Conservation (phyloP, 2,113 vertebrate species). For the Phodopus roborovskii region DNA sequence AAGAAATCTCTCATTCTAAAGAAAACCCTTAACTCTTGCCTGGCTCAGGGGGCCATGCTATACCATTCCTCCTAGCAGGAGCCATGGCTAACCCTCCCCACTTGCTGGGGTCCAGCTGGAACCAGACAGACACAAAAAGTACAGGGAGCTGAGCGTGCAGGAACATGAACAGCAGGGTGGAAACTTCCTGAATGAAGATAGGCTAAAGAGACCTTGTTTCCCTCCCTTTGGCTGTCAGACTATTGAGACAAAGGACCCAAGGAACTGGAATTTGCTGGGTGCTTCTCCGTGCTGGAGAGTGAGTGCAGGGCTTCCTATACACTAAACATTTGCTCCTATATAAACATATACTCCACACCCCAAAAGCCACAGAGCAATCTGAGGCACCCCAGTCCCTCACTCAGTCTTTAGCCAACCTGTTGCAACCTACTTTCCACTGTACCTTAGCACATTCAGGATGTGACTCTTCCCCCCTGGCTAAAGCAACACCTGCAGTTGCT, state of each 20-base stretch:
- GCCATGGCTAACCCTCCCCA: not conserved
- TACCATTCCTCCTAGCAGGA: not conserved
- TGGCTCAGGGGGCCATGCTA: not conserved
- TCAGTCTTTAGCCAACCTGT: not conserved
- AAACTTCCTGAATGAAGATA: not conserved
- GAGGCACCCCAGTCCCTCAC: not conserved
- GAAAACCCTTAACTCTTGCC: not conserved
- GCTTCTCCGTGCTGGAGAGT: not conserved
- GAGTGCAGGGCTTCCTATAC: not conserved
- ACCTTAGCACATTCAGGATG: not conserved
- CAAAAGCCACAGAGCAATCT: not conserved
- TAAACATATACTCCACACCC: not conserved
- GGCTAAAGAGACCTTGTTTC: not conserved
- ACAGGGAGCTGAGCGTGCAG: rapidly evolving
- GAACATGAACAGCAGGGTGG: not conserved
- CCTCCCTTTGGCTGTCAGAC: not conserved
- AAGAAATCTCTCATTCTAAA: not conserved
- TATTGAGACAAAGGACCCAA: not conserved
- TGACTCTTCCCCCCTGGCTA: not conserved
- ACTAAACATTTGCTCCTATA: not conserved
- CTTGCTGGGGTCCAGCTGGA: not conserved
- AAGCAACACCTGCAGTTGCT: not conserved
- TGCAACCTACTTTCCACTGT: not conserved
- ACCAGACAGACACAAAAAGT: not conserved
- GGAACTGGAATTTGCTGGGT: not conserved